Base-by-base conservation (phyloP, 92 coral and sea anemone genomes). In the Desmophyllum pertusum region DNA sequence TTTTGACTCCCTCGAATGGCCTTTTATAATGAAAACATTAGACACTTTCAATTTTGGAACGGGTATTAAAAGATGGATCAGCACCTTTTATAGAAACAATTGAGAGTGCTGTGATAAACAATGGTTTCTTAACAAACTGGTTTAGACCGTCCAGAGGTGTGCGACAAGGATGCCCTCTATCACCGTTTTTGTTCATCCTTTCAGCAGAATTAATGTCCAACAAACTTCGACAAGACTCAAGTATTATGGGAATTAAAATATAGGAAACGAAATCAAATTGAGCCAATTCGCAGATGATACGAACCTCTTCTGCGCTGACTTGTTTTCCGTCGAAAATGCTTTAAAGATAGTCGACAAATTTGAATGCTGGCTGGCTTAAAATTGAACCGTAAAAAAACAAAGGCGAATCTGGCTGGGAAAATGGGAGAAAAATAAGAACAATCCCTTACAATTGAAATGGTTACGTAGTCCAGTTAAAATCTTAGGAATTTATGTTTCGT, bases 391-490 rank as follows among this genome's bases (percentile, higher is more conserved):
- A 52, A 64, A 64, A 61, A 64, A 64, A 64, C 70, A 3, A 64
- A 64, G 21, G 70, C 70, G 9, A n/a, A 5, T 64, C 9, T 31
- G 70, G 70, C 70, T 64, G 1, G 70, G 70, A 1, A 31, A 64
- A 33, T 64, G 38, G 39, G 8, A 18, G 10, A 29, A 64, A 21
- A 23, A 61, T 23, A 21, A 61, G 9, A 0, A 9, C 67, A n/a
- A 6, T 61, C 5, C 33, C 3, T 9, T 13, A n/a, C n/a, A n/a
- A n/a, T n/a, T n/a, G n/a, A n/a, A n/a, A n/a, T n/a, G n/a, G n/a
- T n/a, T n/a, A n/a, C 33, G 39, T 30, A 10, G 15, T 64, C 73
- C 73, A 9, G 73, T 68, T 36, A 68, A 36, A 68, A 68, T 68
- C 10, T 3, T 68, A 14, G 73, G 45, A 68, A 68, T 68, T 10